phyloP scores from a whole-genome alignment of 1,140 invertebrate species.

The Arctopsyche grandis region DNA sequence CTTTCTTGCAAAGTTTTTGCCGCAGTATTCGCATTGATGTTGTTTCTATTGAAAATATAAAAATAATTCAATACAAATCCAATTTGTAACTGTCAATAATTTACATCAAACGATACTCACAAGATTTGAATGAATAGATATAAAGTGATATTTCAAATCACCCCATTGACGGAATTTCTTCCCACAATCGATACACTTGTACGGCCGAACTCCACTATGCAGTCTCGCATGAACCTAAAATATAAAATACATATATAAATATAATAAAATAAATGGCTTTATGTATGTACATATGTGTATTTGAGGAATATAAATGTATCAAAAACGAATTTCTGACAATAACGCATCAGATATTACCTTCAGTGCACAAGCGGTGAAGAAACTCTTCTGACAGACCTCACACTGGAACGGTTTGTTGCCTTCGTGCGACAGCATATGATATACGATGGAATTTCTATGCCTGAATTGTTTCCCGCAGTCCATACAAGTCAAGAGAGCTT shows the following conservation, averaged over 20 bases:
- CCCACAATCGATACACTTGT: slow-evolving; percentile 81
- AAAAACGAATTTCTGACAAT: too few relatives aligned
- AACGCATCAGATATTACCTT: slow-evolving; percentile 71
- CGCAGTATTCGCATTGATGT: slow-evolving; percentile 91
- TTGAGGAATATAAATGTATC: too few relatives aligned
- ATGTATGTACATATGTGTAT: neutral
- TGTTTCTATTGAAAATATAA: slow-evolving; percentile 68
- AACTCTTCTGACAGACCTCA: slow-evolving; percentile 82
- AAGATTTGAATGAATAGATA: slow-evolving; percentile 82
- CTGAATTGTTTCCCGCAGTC: slow-evolving; percentile 80
- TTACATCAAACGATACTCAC: slow-evolving; percentile 55
- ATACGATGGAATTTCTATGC: slow-evolving; percentile 84
- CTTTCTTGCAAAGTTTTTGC: slow-evolving; percentile 90
- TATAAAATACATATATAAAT: neutral
- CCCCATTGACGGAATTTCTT: slow-evolving; percentile 86
- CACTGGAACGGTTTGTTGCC: slow-evolving; percentile 82
- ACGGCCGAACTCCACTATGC: slow-evolving; percentile 83
- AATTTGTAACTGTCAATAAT: too few relatives aligned
- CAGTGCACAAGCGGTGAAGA: slow-evolving; percentile 81
- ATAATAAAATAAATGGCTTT: neutral
- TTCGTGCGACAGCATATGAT: slow-evolving; percentile 83
- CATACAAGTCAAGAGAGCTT: slow-evolving; percentile 65
- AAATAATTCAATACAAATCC: neutral
- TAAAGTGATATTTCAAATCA: slow-evolving; percentile 90
- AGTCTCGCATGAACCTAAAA: slow-evolving; percentile 75